These are phyloP conservation scores for Meloidogyne floridensis DNA, from an alignment of 1,140 invertebrate genomes.

Conservation along the genomic window DNA sequence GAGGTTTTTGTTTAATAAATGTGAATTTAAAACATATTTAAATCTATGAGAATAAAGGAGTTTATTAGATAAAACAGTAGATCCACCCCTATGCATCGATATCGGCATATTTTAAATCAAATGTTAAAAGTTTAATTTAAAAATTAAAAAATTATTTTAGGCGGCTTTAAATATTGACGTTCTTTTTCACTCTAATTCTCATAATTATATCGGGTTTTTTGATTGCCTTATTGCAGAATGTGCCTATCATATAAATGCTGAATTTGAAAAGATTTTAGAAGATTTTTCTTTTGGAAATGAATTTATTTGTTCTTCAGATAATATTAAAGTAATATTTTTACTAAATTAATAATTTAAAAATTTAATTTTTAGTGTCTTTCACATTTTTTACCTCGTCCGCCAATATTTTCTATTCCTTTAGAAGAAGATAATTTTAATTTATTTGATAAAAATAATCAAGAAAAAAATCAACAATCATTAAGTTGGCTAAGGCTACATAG, in stretches of 20 bases:
- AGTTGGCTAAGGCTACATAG: slow-evolving; percentile 3
- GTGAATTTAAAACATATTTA: too few relatives aligned
- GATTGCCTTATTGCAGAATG: not conserved
- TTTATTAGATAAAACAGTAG: not conserved
- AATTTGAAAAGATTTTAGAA: not conserved
- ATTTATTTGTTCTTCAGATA: not conserved
- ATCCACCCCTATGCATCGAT: too few relatives aligned
- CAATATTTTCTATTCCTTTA: slow-evolving; percentile 1
- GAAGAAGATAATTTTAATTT: not conserved
- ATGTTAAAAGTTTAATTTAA: not conserved
- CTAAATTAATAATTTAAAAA: not conserved
- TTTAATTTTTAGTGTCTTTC: slow-evolving; percentile 9
- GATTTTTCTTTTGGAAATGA: not conserved
- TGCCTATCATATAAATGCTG: not conserved
- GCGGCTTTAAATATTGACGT: not conserved
- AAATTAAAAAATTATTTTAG: not conserved
- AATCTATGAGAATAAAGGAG: too few relatives aligned
- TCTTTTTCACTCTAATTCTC: not conserved
- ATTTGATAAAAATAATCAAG: not conserved
- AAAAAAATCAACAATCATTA: not conserved
- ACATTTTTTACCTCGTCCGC: slow-evolving; percentile 11
- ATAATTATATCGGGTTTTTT: not conserved
- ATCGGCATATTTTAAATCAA: too few relatives aligned
- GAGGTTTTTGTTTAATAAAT: not conserved
- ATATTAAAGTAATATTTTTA: slow-evolving; percentile 8